A percentile compares a stretch with the other conserved stretches of the same genome.
These are phyloP conservation scores for Pachypsylla venusta DNA, from an alignment of 1,140 invertebrate species.

Conservation along the genomic window DNA sequence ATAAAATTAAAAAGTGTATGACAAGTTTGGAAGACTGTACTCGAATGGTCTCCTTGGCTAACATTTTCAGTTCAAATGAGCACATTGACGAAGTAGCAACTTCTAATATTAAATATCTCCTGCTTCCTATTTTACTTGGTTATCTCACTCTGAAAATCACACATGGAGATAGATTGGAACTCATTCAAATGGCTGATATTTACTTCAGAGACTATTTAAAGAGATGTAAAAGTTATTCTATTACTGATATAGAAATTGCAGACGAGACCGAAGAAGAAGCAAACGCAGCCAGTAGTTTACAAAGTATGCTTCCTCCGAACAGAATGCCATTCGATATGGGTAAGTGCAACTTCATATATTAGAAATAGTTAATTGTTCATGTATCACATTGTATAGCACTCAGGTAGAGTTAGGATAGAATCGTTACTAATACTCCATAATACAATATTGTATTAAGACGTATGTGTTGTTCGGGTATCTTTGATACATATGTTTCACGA, in stretches of 20 bases:
- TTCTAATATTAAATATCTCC: conserved; percentile 64
- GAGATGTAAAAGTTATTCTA: conserved; percentile 58
- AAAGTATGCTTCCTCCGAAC: neutral
- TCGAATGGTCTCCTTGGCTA: conserved; percentile 53
- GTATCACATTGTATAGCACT: too few species aligned
- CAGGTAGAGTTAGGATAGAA: too few species aligned
- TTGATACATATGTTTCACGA: too few species aligned
- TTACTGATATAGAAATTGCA: conserved; percentile 40
- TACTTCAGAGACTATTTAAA: conserved; percentile 76
- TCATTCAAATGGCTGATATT: conserved; percentile 55
- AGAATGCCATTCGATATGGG: neutral
- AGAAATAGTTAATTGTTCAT: too few species aligned
- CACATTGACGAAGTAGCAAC: conserved; percentile 70
- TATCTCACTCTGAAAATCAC: conserved; percentile 53
- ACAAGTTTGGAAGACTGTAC: conserved; percentile 60
- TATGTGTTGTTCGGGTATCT: too few species aligned
- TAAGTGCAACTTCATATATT: neutral
- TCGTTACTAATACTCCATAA: too few species aligned
- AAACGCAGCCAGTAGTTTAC: neutral
- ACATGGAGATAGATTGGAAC: conserved; percentile 41
- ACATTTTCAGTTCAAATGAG: conserved; percentile 81
- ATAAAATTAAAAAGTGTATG: conserved; percentile 50
- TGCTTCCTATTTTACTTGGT: conserved; percentile 69
- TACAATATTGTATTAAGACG: too few species aligned
- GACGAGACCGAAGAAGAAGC: neutral